These are phyloP conservation scores for Sialis fuliginosa DNA, from an alignment of 2,888 invertebrate genomes.

Conservation along the genomic window DNA sequence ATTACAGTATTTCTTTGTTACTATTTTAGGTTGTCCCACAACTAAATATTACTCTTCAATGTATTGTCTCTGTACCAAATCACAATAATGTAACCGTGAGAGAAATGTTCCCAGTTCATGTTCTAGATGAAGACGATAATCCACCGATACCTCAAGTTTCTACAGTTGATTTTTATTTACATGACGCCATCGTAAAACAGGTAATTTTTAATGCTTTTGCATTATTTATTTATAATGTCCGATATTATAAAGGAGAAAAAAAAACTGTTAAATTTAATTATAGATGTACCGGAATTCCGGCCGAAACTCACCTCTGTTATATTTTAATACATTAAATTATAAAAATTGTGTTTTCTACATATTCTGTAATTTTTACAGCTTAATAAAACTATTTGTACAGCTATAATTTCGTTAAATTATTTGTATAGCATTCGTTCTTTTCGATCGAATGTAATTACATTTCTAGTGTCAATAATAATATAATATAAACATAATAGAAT, in stretches of 20 bases:
- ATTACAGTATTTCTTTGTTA: too few relatives aligned
- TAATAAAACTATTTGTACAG: too few relatives aligned
- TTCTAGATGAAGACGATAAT: conserved; percentile 33
- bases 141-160: conserved; percentile 23
- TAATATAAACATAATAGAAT: too few relatives aligned
- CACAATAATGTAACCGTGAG: conserved; percentile 19
- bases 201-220: conserved; percentile 13
- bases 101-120: conserved; percentile 24
- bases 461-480: too few relatives aligned
- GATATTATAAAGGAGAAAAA: not conserved
- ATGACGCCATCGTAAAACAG: conserved; percentile 16
- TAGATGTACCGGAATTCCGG: conserved; percentile 2
- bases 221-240: too few relatives aligned
- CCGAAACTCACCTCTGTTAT: too few relatives aligned
- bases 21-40: conserved; percentile 16
- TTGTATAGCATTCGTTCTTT: too few relatives aligned
- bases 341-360: too few relatives aligned
- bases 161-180: conserved; percentile 17
- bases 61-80: conserved; percentile 23
- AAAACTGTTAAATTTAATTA: not conserved
- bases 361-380: too few relatives aligned
- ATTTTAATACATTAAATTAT: too few relatives aligned
- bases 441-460: too few relatives aligned
- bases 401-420: too few relatives aligned
- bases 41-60: conserved; percentile 22